Conservation (phyloP, 2,888 invertebrate species). For the Sarcophaga carnaria region DNA sequence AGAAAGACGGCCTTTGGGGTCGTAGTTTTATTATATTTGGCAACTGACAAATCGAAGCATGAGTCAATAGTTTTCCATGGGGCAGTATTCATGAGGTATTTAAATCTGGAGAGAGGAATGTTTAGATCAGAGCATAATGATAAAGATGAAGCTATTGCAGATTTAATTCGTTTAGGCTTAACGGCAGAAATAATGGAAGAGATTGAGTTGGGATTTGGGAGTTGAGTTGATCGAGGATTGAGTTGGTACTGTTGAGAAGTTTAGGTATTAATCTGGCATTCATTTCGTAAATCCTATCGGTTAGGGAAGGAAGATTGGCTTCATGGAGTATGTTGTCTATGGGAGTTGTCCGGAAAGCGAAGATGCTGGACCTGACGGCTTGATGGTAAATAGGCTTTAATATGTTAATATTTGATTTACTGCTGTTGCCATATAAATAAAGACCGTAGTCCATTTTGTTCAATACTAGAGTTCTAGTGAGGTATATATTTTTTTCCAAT, state of each 20-base stretch:
- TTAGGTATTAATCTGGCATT: neutral
- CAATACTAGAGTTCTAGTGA: slow-evolving; percentile 1
- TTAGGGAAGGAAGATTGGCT: slow-evolving; percentile 18
- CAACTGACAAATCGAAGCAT: neutral
- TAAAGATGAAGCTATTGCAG: slow-evolving; percentile 1
- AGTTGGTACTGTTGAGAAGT: slow-evolving; percentile 17
- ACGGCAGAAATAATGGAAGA: neutral
- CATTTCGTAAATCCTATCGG: neutral
- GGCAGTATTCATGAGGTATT: neutral
- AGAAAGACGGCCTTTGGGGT: neutral
- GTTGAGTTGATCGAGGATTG: neutral
- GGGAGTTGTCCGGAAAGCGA: too few species aligned
- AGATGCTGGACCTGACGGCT: slow-evolving; percentile 11
- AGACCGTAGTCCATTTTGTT: neutral
- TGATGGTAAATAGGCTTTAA: slow-evolving; percentile 20
- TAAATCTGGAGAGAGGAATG: neutral
- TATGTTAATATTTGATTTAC: slow-evolving; percentile 13
- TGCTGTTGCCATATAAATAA: slow-evolving; percentile 20
- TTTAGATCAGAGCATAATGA: neutral
- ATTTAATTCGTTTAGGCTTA: slow-evolving; percentile 14
- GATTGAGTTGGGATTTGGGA: neutral
- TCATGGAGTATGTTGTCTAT: neutral
- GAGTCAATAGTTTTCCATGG: slow-evolving; percentile 5
- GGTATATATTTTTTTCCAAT: too few species aligned
- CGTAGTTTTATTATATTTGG: neutral